phyloP scores from a whole-genome alignment of 1,140 invertebrate genomes.

The Arctopsyche grandis region DNA sequence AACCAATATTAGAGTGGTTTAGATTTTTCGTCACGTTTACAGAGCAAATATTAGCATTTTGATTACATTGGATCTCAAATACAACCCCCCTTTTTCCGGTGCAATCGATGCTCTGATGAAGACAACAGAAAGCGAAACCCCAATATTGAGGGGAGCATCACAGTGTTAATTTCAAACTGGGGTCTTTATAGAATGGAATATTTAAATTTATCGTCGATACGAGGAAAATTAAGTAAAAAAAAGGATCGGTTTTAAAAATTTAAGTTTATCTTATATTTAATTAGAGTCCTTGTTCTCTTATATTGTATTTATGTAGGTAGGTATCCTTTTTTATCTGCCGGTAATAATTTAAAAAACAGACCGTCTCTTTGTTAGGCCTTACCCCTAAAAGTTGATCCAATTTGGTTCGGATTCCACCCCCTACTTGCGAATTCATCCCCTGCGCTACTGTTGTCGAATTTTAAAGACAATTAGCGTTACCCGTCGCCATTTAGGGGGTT shows the following conservation, averaged over 20 bases:
- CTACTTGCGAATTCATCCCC: constrained; percentile 47
- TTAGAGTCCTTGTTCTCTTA: neutral
- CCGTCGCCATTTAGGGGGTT: constrained; percentile 49
- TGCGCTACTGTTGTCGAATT: constrained; percentile 51
- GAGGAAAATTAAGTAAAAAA: no score
- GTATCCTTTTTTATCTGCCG: neutral
- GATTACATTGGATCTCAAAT: constrained; percentile 26
- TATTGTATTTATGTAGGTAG: neutral
- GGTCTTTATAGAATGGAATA: no score
- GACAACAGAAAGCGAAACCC: neutral
- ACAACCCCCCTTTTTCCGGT: neutral
- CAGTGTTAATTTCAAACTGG: constrained; percentile 15
- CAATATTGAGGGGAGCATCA: neutral
- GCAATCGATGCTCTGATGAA: constrained; percentile 34
- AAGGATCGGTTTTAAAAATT: no score
- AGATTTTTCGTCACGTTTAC: constrained; percentile 33
- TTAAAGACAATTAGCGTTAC: constrained; percentile 54
- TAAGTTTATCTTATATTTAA: neutral
- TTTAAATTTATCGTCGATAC: no score
- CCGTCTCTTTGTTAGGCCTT: constrained; percentile 27
- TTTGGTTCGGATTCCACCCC: constrained; percentile 45
- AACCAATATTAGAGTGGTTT: neutral
- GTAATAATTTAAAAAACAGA: constrained; percentile 37
- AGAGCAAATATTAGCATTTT: constrained; percentile 46
- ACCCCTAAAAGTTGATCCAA: constrained; percentile 42